A percentile compares a stretch with the other conserved stretches of the same genome.
Evolutionary conservation across 2,113 vertebrate species (phyloP).

Genomic region (Xenus cinereus): DNA sequence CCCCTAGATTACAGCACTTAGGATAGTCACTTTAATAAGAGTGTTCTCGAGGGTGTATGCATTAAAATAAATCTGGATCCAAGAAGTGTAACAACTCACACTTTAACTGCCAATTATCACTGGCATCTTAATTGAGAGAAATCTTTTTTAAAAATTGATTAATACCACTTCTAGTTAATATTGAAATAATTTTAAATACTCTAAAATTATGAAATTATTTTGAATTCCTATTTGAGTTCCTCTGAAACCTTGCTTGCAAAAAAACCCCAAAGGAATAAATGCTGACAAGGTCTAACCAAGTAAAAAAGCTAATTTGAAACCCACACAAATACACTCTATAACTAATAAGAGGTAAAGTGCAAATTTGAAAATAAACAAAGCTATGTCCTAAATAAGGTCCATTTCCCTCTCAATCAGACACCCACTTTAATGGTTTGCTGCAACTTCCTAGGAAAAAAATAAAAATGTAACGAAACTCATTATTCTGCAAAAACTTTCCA

Average conservation of each 20-base stretch:
- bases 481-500: not conserved
- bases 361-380: not conserved
- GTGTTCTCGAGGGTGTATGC: not conserved
- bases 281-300: not conserved
- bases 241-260: not conserved
- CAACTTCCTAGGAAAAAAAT: not conserved
- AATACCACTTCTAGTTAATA: not conserved
- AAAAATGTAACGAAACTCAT: not conserved
- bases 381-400: not conserved
- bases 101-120: not conserved
- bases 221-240: not conserved
- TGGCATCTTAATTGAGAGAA: not conserved
- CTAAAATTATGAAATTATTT: not conserved
- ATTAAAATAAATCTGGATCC: not conserved
- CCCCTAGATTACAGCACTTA: not conserved
- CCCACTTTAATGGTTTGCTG: not conserved
- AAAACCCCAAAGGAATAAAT: not conserved
- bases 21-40: not conserved
- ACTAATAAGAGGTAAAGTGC: not conserved
- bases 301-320: not conserved
- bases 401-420: not conserved
- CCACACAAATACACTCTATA: not conserved
- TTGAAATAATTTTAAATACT: not conserved
- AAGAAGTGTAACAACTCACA: not conserved
- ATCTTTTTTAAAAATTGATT: not conserved